Base-by-base conservation (phyloP, 2,797 vertebrate species). In the Cyclura pinguis region DNA sequence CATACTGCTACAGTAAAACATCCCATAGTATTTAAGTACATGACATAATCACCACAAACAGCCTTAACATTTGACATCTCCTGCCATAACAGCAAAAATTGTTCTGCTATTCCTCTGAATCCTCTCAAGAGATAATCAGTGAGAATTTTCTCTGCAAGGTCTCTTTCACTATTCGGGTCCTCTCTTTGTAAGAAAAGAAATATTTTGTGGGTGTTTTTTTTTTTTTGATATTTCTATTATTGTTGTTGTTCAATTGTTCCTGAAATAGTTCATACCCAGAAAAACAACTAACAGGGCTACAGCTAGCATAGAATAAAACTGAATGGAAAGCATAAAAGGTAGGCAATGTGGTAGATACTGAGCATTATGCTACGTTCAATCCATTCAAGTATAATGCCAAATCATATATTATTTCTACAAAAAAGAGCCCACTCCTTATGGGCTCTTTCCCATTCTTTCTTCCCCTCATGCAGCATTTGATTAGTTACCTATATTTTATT, bases 71-170 rank as follows among this genome's bases (percentile, higher is more conserved):
- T 89, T 76, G 72, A 35, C 69, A 89, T 16, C 72, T 50, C 14
- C 38, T 59, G 47, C 69, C 32, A 89, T 50, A 62, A 50, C 12
- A 35, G 69, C 55, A 89, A 24, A 52, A 57, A 80, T 29, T 80
- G 20, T 13, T 80, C 42, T 80, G 35, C 52, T 77, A 57, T 64
- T n/a, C 55, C 62, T 76, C 27, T 22, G 57, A 47, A 77, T 52
- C 52, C 50, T 84, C 29, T 81, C 62, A 80, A n/a, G 55, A 84
- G 38, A 57, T 42, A 74, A 62, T 84, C 80, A 64, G 81, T 64
- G 57, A n/a, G 38, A 35, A 3, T 86, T 76, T 77, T 67, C 24
- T 77, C 84, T 64, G 38, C 55, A 76, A 42, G n/a, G 38, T 35
- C 32, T 35, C 55, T 64, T 84, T 27, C 38, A 59, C 35, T 47